Percentiles rank a stretch among this genome's conserved stretches.
These are phyloP conservation scores for Lordiphosa clarofinis DNA, from an alignment of 1,140 invertebrate species.

Conservation along the genomic window DNA sequence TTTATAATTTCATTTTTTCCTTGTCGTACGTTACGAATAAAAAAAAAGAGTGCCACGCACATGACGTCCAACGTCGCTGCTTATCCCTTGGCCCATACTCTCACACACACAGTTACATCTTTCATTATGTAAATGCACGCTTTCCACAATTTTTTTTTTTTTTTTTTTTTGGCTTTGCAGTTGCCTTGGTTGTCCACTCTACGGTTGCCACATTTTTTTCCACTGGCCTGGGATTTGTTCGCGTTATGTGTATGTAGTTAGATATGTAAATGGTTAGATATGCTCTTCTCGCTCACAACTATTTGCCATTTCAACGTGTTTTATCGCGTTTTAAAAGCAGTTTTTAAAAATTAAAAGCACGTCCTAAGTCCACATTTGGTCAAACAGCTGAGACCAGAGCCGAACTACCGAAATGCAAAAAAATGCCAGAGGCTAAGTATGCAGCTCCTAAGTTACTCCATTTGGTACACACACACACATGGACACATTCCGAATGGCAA, in stretches of 20 bases:
- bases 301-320: conserved; percentile 69
- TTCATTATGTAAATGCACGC: conserved; percentile 79
- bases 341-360: conserved; percentile 79
- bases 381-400: conserved; percentile 48
- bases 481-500: not conserved
- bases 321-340: conserved; percentile 77
- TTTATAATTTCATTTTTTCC: conserved; percentile 72
- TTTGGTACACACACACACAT: not conserved
- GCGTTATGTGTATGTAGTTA: conserved; percentile 29
- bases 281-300: conserved; percentile 20
- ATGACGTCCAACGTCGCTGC: conserved; percentile 61
- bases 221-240: conserved; percentile 53
- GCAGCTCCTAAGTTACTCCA: not conserved
- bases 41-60: conserved; percentile 34
- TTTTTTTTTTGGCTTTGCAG: conserved; percentile 29
- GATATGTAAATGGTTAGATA: conserved; percentile 21
- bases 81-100: conserved; percentile 54
- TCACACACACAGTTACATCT: conserved; percentile 62
- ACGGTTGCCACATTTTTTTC: conserved; percentile 17
- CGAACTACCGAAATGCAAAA: conserved; percentile 8
- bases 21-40: conserved; percentile 14
- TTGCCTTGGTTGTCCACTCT: conserved; percentile 33
- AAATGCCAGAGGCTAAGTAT: conserved; percentile 3
- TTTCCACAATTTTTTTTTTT: conserved; percentile 56
- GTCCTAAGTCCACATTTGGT: conserved; percentile 78